Percentiles rank a stretch among this genome's conserved stretches.
Conservation (phyloP, 2,113 vertebrate species). For the Spermophilus dauricus region DNA sequence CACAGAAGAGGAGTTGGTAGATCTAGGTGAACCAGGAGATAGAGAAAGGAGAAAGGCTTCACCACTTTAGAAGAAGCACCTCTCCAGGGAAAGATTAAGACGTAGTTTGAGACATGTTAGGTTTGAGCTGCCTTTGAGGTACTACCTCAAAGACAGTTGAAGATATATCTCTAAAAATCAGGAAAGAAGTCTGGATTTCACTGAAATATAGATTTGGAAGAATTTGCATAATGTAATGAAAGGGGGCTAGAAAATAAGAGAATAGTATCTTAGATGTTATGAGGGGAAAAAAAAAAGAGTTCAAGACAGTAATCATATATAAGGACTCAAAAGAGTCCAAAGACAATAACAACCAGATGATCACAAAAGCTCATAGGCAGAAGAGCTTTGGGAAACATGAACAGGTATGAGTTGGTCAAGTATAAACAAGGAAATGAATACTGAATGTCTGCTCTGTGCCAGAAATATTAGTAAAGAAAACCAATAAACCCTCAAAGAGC, state of each 20-base stretch:
- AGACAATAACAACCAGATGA: background rate
- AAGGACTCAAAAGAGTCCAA: constrained; percentile 6
- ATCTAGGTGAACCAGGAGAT: background rate
- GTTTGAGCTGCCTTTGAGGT: background rate
- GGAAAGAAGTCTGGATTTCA: constrained; percentile 27
- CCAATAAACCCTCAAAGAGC: background rate
- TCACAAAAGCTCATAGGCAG: background rate
- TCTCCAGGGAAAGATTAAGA: background rate
- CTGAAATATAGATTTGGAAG: background rate
- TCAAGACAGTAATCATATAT: background rate
- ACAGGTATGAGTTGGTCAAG: background rate
- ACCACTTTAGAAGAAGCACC: background rate
- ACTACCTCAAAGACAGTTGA: background rate
- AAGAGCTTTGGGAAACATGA: background rate
- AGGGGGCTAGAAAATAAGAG: background rate
- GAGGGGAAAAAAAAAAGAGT: background rate
- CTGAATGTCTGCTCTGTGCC: background rate
- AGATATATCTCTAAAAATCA: background rate
- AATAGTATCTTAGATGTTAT: background rate
- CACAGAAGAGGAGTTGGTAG: background rate
- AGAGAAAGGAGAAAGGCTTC: background rate
- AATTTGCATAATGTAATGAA: background rate
- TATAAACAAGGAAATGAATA: background rate
- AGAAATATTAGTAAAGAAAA: background rate
- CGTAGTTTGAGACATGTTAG: background rate